Evolutionary conservation across 2,888 invertebrate genomes (phyloP).

Genomic region (Lithosia quadra): DNA sequence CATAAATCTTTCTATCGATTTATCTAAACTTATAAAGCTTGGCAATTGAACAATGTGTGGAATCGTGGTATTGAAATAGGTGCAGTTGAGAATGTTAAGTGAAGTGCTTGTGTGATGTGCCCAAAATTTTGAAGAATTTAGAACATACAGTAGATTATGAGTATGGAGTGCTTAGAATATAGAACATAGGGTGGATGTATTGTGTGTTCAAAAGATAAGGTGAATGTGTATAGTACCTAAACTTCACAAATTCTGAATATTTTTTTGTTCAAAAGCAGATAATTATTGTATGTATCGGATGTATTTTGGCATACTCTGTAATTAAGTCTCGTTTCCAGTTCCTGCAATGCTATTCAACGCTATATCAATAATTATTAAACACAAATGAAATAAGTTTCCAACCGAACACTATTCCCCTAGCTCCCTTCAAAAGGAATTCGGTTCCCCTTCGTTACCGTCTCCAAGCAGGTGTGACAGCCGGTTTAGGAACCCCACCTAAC

Average conservation of each 20-base stretch:
- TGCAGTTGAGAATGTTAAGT: neutral
- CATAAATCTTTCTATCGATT: neutral
- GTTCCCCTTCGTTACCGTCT: constrained; percentile 53
- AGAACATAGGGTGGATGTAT: neutral
- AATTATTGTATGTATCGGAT: constrained; percentile 9
- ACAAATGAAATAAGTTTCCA: constrained; percentile 39
- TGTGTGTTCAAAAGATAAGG: too few species aligned
- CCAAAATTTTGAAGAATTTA: neutral
- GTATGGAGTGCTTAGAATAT: neutral
- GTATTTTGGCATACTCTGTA: constrained; percentile 26
- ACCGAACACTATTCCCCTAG: constrained; percentile 43
- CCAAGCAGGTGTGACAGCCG: constrained; percentile 72
- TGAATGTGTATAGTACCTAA: too few species aligned
- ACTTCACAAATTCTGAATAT: neutral
- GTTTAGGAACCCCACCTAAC: constrained; percentile 64
- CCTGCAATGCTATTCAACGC: neutral
- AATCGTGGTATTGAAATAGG: neutral
- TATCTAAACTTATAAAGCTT: neutral
- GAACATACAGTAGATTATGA: neutral
- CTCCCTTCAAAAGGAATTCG: constrained; percentile 59
- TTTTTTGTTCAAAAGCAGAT: neutral
- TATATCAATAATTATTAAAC: constrained; percentile 26
- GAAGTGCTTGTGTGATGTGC: neutral
- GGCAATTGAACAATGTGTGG: neutral
- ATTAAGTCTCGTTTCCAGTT: neutral